A percentile compares a stretch with the other conserved stretches of the same genome.
Conservation (phyloP, 2,888 invertebrate species). For the Idaea biselata region DNA sequence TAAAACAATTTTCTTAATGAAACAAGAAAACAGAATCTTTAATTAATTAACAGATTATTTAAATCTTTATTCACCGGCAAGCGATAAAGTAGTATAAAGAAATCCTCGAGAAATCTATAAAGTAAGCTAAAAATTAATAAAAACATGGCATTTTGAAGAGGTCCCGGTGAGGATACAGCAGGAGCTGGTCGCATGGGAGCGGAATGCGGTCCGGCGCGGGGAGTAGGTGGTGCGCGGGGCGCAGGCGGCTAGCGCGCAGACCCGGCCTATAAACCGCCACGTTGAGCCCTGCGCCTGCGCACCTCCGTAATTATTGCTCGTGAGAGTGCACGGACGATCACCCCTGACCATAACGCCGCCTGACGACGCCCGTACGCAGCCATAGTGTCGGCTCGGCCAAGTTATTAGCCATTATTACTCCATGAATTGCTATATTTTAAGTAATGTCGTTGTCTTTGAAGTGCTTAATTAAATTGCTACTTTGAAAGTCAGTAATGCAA, state of each 20-base stretch:
- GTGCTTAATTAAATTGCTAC: not conserved
- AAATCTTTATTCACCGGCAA: not conserved
- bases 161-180: slow-evolving; percentile 60
- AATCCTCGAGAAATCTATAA: slow-evolving; percentile 18
- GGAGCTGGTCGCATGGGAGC: slow-evolving; percentile 77
- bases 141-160: slow-evolving; percentile 72
- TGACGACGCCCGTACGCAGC: slow-evolving; percentile 39
- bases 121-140: slow-evolving; percentile 52
- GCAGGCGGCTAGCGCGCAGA: slow-evolving; percentile 37
- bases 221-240: slow-evolving; percentile 19
- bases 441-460: slow-evolving; percentile 9
- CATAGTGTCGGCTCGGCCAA: slow-evolving; percentile 47
- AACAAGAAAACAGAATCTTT: no score
- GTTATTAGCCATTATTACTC: slow-evolving; percentile 26
- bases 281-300: slow-evolving; percentile 30
- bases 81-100: not conserved
- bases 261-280: slow-evolving; percentile 67
- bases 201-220: slow-evolving; percentile 75
- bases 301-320: slow-evolving; percentile 61
- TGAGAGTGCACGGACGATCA: slow-evolving; percentile 70
- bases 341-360: slow-evolving; percentile 56
- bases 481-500: not conserved
- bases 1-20: no score
- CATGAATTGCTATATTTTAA: slow-evolving; percentile 5
- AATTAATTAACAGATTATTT: not conserved